These are phyloP conservation scores for Pavo muticus DNA, from an alignment of 2,113 vertebrate species.

Conservation along the genomic window DNA sequence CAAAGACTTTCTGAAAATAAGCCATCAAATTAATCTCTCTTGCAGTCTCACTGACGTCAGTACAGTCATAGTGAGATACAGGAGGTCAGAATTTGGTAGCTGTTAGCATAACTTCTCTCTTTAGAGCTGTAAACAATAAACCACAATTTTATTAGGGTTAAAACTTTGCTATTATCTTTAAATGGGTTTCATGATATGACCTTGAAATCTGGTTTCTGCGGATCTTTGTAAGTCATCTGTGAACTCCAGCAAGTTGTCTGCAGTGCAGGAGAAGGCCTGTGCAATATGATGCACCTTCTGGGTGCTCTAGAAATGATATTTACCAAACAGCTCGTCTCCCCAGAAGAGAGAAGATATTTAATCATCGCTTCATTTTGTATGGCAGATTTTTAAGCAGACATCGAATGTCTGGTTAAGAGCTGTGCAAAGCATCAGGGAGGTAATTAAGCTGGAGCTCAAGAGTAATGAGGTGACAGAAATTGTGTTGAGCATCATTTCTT, in stretches of 20 bases:
- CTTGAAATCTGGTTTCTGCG: neutral
- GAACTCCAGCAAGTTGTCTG: neutral
- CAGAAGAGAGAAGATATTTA: neutral
- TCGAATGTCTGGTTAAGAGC: conserved; percentile 29
- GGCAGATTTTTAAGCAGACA: conserved; percentile 41
- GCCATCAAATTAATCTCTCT: neutral
- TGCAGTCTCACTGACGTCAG: neutral
- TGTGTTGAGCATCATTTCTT: conserved; percentile 56
- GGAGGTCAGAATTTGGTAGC: neutral
- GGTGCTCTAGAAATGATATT: neutral
- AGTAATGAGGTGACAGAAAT: conserved; percentile 64
- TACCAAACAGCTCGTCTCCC: neutral
- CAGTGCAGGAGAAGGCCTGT: neutral
- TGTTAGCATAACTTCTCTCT: neutral
- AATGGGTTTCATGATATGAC: neutral
- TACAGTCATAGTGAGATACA: neutral
- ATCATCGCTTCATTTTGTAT: conserved; percentile 24
- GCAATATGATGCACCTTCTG: neutral
- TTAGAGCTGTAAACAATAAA: neutral
- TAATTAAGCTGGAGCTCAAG: conserved; percentile 61
- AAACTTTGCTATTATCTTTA: neutral
- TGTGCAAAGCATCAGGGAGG: conserved; percentile 53
- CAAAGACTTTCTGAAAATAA: neutral
- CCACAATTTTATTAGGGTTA: neutral
- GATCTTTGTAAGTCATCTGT: neutral